Conservation (phyloP, 2,888 invertebrate genomes). For the Eutolmus rufibarbis region DNA sequence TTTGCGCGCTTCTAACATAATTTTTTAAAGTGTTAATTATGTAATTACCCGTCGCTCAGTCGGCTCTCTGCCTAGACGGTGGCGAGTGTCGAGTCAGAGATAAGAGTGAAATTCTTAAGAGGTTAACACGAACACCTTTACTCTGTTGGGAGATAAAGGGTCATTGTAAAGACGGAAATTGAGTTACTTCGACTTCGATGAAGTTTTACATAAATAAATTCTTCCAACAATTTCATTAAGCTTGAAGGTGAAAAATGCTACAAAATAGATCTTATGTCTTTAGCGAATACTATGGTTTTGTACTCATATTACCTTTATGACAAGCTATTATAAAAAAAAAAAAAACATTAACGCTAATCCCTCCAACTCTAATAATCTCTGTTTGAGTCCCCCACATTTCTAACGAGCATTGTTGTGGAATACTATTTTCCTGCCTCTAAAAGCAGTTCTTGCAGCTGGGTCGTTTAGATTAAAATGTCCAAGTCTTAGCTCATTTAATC, state of each 20-base stretch:
- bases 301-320: too few species aligned
- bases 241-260: background rate
- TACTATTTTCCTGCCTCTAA: too few species aligned
- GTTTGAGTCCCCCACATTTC: too few species aligned
- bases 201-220: background rate
- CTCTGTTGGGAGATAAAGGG: background rate
- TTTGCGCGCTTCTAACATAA: conserved; percentile 32
- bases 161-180: background rate
- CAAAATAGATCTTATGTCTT: too few species aligned
- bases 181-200: background rate
- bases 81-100: background rate
- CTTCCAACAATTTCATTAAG: background rate
- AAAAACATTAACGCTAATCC: too few species aligned
- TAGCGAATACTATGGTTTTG: too few species aligned
- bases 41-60: conserved; percentile 9
- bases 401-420: too few species aligned
- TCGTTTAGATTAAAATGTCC: too few species aligned
- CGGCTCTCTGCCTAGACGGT: background rate
- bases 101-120: background rate
- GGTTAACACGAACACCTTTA: background rate
- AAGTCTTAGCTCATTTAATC: too few species aligned
- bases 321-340: too few species aligned
- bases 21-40: conserved; percentile 35
- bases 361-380: too few species aligned
- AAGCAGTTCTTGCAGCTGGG: too few species aligned